These are phyloP conservation scores for Axea sp. DNA, from an alignment of 2,888 invertebrate species.

Conservation along the genomic window DNA sequence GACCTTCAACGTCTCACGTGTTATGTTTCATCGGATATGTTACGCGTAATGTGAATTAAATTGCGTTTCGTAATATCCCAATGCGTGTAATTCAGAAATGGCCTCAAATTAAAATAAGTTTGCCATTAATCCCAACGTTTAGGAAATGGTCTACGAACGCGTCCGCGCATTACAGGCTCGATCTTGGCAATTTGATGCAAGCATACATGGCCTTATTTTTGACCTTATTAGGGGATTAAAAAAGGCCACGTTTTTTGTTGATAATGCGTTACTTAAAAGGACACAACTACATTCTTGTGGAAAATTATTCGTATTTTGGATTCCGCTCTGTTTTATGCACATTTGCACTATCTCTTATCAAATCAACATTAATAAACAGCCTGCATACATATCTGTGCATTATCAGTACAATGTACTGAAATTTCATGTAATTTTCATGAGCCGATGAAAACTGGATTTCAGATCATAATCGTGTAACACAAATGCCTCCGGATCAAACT, in stretches of 20 bases:
- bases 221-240: conserved; percentile 11
- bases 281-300: conserved; percentile 2
- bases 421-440: conserved; percentile 52
- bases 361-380: conserved; percentile 51
- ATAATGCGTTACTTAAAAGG: conserved; percentile 10
- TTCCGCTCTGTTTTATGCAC: conserved; percentile 25
- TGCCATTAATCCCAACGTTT: conserved; percentile 38
- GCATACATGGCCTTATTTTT: conserved; percentile 13
- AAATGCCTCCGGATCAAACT: conserved; percentile 41
- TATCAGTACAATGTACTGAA: conserved; percentile 43
- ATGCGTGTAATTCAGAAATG: conserved; percentile 20
- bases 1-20: conserved; percentile 35
- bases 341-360: conserved; percentile 44
- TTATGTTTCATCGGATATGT: conserved; percentile 38
- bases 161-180: not conserved
- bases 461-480: conserved; percentile 48
- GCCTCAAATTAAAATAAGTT: conserved; percentile 26
- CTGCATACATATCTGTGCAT: conserved; percentile 25
- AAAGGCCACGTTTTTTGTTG: too few species aligned
- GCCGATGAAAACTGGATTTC: conserved; percentile 53
- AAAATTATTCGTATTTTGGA: conserved; percentile 29
- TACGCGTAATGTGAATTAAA: conserved; percentile 51
- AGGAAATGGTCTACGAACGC: conserved; percentile 7
- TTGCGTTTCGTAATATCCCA: conserved; percentile 30
- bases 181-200: not conserved